Evolutionary conservation across 2,113 vertebrate genomes (phyloP), one percentile per base, ranked within the genome.

Genomic region (Alces alces): DNA sequence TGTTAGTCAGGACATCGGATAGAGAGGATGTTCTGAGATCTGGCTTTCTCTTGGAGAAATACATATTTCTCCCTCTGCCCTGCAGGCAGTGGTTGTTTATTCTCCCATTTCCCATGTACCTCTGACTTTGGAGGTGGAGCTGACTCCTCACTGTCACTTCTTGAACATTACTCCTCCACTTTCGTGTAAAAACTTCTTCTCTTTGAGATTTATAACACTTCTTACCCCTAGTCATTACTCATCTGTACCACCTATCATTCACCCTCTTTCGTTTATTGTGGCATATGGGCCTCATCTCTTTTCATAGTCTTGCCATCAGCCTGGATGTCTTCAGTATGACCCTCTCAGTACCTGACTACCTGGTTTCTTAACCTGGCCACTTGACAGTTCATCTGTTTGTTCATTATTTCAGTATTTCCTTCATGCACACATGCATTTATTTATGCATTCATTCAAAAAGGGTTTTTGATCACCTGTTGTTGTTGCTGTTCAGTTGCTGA

Each of bases 121-220:
- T 47, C 21, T 85, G 83, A 95, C 27, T 93, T 97, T 50, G 92
- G 93, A 97, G 64, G 80, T 28, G 57, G 55, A 79, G 55, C 43
- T 93, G 60, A 78, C 19, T 76, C 70, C 16, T 96, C 55, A 93
- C 36, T 91, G 86, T 96, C 58, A 93, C 10, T 95, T 93, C 64
- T 91, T 97, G 36, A 94, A 87, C 36, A 45, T 86, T 66, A 87
- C 80, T 95, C 47, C 79, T 92, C 79, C 60, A 95, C 78, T 90
- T 92, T 86, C 52, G 70, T 78, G 84, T 88, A 80, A 92, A 97
- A 94, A 73, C 28, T 79, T 61, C 39, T 52, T 60, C 84, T 94
- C 28, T 60, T 91, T 85, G 73, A 95, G 85, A 43, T 86, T 96
- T 94, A n/a, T 94, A 47, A 27, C 83, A 45, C 61, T 82, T 86